Evolutionary conservation across 2,797 vertebrate species (phyloP).

Genomic region (Manis javanica): DNA sequence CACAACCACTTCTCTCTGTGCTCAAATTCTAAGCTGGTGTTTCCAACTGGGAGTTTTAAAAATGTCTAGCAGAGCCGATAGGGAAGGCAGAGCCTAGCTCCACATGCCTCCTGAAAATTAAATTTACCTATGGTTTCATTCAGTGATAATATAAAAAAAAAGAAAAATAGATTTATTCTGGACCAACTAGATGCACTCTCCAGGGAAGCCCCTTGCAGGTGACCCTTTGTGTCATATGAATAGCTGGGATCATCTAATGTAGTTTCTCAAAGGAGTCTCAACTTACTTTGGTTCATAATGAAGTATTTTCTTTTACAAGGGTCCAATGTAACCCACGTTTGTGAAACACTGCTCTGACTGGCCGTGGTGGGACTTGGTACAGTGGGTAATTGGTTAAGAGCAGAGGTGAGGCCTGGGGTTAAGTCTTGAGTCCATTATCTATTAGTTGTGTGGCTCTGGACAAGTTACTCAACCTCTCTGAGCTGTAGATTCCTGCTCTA

Average conservation of each 20-base stretch:
- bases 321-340: background rate
- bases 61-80: background rate
- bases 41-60: background rate
- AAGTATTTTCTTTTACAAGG: background rate
- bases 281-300: background rate
- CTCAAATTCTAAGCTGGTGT: rapidly evolving
- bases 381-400: background rate
- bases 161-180: background rate
- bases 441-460: background rate
- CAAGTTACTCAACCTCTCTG: background rate
- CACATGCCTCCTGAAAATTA: background rate
- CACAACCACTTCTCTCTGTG: background rate
- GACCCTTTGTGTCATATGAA: background rate
- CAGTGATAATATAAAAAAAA: background rate
- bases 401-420: too few relatives aligned
- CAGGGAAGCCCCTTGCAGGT: background rate
- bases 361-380: background rate
- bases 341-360: background rate
- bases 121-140: background rate
- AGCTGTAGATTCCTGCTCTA: background rate
- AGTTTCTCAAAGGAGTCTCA: background rate
- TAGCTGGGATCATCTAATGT: background rate
- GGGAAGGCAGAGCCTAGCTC: background rate
- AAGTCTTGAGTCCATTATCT: background rate
- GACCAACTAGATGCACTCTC: rapidly evolving